Conservation (phyloP, 2,113 vertebrate species). For the Formicarius rufipectus region DNA sequence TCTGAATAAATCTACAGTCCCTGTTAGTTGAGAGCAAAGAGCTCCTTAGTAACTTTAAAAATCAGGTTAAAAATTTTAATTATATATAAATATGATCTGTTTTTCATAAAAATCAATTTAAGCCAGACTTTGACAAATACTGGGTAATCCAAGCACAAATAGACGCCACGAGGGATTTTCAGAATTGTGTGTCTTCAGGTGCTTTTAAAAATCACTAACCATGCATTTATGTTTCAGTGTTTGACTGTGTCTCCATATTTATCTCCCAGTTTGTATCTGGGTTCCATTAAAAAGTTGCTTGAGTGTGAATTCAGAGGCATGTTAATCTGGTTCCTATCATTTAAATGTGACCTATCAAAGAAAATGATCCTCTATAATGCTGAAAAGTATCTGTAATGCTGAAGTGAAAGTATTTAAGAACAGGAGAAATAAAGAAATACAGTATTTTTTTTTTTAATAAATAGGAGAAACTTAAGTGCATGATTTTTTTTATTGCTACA, state of each 20-base stretch:
- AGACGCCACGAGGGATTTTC: neutral
- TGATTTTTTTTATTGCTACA: neutral
- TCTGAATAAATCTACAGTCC: neutral
- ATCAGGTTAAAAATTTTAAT: neutral
- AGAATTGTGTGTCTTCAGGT: neutral
- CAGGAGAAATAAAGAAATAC: neutral
- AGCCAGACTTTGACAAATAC: neutral
- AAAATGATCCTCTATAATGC: neutral
- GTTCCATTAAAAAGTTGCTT: neutral
- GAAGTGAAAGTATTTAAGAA: neutral
- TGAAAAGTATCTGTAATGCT: neutral
- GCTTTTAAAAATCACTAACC: neutral
- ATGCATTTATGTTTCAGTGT: neutral
- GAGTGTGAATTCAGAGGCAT: neutral
- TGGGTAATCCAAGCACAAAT: neutral
- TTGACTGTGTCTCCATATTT: neutral
- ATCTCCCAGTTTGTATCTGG: neutral
- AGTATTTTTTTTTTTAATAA: neutral
- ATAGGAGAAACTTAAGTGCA: neutral
- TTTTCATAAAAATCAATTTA: neutral
- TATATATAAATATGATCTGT: neutral
- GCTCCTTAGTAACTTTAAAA: neutral
- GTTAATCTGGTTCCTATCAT: neutral
- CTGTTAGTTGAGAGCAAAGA: neutral
- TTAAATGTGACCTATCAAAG: neutral